A percentile compares a stretch with the other conserved stretches of the same genome.
phyloP scores from a whole-genome alignment of 92 coral and sea anemone genomes.

The Heteractis magnifica region DNA sequence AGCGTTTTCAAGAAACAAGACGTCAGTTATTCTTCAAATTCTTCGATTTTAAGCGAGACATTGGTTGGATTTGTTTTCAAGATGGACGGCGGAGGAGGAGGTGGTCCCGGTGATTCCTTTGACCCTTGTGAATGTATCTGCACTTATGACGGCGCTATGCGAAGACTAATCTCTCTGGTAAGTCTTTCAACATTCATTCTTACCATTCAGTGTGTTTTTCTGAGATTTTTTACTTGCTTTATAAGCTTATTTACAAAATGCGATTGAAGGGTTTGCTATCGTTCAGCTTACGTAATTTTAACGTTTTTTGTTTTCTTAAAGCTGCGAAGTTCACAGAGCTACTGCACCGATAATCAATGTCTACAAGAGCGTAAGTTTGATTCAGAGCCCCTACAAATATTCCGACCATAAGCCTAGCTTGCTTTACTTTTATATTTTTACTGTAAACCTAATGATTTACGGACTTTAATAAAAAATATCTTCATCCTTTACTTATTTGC shows the following conservation, averaged over 20 bases:
- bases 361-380: conserved; percentile 86
- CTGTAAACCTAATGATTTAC: too few relatives aligned
- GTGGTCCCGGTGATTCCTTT: conserved; percentile 75
- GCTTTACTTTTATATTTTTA: too few relatives aligned
- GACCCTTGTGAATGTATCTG: conserved; percentile 99
- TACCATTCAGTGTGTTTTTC: neutral
- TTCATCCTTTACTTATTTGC: too few relatives aligned
- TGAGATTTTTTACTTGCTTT: neutral
- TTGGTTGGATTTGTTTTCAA: conserved; percentile 15
- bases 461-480: too few relatives aligned
- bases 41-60: conserved; percentile 29
- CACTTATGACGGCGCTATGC: conserved; percentile 97
- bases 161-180: conserved; percentile 93
- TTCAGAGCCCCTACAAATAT: too few relatives aligned
- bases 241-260: neutral
- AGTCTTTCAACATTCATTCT: conserved; percentile 12
- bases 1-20: neutral
- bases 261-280: neutral
- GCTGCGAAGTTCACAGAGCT: conserved; percentile 94
- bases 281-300: neutral
- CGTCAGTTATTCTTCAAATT: neutral
- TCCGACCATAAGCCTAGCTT: too few relatives aligned
- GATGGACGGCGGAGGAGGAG: conserved; percentile 87
- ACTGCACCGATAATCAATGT: conserved; percentile 97
- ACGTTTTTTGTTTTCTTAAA: conserved; percentile 30